Percentiles rank a stretch among this genome's conserved stretches.
phyloP scores from a whole-genome alignment of 1,140 invertebrate genomes.

The Aethina tumida region DNA sequence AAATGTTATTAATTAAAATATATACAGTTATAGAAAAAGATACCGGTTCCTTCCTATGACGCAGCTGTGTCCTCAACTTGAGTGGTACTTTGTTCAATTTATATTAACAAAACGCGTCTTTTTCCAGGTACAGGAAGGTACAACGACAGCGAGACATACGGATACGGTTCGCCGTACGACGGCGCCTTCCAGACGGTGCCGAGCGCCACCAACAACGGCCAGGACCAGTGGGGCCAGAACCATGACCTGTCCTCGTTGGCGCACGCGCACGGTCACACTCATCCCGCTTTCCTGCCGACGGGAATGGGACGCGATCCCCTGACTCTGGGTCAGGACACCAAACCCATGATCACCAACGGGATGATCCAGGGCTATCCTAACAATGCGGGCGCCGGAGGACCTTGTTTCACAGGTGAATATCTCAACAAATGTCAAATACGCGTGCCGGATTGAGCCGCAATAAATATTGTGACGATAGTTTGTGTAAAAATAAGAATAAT shows the following conservation, averaged over 20 bases:
- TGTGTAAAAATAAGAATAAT: too few relatives aligned
- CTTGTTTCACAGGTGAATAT: constrained; percentile 58
- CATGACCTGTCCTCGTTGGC: constrained; percentile 29
- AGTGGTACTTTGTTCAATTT: too few relatives aligned
- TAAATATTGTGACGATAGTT: too few relatives aligned
- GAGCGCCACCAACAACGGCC: constrained; percentile 47
- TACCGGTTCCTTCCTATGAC: too few relatives aligned
- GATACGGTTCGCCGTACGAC: constrained; percentile 57
- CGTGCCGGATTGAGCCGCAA: too few relatives aligned
- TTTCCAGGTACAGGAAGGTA: constrained; percentile 45
- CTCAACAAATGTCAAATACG: not conserved
- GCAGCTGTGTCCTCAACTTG: too few relatives aligned
- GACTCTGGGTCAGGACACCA: constrained; percentile 49
- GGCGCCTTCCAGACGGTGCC: constrained; percentile 75
- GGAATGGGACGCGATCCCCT: constrained; percentile 38
- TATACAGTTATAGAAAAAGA: too few relatives aligned
- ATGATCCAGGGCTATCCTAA: constrained; percentile 62
- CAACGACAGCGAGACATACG: constrained; percentile 52
- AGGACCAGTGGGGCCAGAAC: constrained; percentile 38
- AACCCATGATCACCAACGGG: constrained; percentile 62
- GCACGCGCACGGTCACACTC: constrained; percentile 43
- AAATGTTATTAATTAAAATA: too few relatives aligned
- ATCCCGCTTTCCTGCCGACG: constrained; percentile 46
- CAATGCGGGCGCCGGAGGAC: constrained; percentile 46
- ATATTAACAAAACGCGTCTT: constrained; percentile 9